Evolutionary conservation across 1,140 invertebrate genomes (phyloP).

Genomic region (Neodiprion fabricii): DNA sequence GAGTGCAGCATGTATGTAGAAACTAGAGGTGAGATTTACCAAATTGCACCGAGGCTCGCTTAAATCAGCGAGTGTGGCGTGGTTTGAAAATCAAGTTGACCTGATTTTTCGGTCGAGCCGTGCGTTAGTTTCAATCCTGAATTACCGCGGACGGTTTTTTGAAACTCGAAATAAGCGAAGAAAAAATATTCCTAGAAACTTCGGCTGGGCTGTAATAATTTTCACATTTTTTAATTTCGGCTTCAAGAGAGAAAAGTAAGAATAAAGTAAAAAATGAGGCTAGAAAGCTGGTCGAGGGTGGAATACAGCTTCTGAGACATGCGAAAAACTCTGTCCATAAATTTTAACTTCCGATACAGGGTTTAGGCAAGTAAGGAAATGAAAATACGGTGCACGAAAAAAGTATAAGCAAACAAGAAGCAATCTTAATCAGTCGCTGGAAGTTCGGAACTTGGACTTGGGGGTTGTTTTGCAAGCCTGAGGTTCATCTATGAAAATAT

Average conservation of each 20-base stretch:
- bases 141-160: too few species aligned
- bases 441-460: not conserved
- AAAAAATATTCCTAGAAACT: too few species aligned
- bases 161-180: too few species aligned
- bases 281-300: not conserved
- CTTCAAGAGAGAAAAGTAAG: not conserved
- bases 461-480: not conserved
- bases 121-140: too few species aligned
- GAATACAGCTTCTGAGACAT: not conserved
- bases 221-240: not conserved
- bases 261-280: not conserved
- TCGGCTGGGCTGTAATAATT: not conserved
- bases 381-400: not conserved
- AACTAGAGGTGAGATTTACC: too few species aligned
- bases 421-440: not conserved
- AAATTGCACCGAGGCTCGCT: too few species aligned
- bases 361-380: not conserved
- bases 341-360: conserved; percentile 3
- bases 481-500: not conserved
- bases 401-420: not conserved
- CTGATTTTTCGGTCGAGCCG: too few species aligned
- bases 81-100: too few species aligned
- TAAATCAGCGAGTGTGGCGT: too few species aligned
- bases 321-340: not conserved
- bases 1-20: too few species aligned